Conservation (phyloP, 2,888 invertebrate genomes). For the Periphyllus acericola region DNA sequence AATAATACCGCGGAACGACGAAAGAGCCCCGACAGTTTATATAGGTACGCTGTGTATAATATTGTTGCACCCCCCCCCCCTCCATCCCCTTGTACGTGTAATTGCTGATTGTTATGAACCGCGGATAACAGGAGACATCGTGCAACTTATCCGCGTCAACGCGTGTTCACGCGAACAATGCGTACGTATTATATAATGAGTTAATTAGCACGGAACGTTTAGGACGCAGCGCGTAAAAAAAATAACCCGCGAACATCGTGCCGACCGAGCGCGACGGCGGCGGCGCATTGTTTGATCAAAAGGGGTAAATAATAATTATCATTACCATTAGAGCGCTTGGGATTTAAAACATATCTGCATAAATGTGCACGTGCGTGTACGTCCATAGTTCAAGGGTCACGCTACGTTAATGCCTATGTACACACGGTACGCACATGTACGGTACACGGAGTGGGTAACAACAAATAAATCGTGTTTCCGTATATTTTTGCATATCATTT, state of each 20-base stretch:
- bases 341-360: neutral
- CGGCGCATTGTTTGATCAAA: neutral
- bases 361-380: neutral
- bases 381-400: neutral
- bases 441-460: neutral
- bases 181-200: neutral
- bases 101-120: too few relatives aligned
- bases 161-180: neutral
- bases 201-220: neutral
- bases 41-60: too few relatives aligned
- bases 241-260: neutral
- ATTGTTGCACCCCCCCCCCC: too few relatives aligned
- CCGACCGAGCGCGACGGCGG: too few relatives aligned
- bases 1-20: too few relatives aligned
- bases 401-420: neutral
- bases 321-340: neutral
- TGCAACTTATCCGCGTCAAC: neutral
- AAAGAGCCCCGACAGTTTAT: too few relatives aligned
- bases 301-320: neutral
- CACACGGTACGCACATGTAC: neutral
- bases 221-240: neutral
- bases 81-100: too few relatives aligned
- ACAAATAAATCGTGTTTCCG: neutral
- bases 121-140: too few relatives aligned
- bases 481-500: conserved; percentile 3